Percentiles rank a stretch among this genome's conserved stretches.
Evolutionary conservation across 2,113 vertebrate species (phyloP).

Genomic region (Dipodomys spectabilis): DNA sequence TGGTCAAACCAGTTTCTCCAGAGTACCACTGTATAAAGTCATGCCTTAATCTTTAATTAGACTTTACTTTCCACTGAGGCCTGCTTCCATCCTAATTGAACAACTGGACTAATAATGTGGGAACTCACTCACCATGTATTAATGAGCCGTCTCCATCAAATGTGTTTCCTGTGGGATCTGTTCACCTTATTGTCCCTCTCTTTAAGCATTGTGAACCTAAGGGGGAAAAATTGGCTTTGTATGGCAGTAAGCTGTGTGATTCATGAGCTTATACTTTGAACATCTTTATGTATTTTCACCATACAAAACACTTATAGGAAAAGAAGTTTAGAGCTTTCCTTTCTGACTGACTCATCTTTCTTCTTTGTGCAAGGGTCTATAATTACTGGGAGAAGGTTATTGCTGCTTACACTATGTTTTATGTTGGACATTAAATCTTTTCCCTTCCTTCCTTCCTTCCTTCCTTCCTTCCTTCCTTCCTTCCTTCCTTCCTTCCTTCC

Average conservation of each 20-base stretch:
- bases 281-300: not conserved
- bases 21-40: not conserved
- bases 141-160: not conserved
- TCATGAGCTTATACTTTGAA: not conserved
- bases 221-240: not conserved
- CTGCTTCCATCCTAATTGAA: not conserved
- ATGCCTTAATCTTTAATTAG: not conserved
- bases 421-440: not conserved
- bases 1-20: not conserved
- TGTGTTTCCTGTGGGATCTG: not conserved
- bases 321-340: not conserved
- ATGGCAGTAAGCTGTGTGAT: not conserved
- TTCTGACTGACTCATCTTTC: constrained; percentile 41
- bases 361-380: not conserved
- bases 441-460: no score
- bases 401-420: not conserved
- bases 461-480: no score
- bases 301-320: not conserved
- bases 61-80: not conserved
- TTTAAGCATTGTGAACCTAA: not conserved
- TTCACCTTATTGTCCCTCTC: not conserved
- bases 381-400: not conserved
- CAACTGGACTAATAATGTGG: not conserved
- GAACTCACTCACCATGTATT: not conserved
- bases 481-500: no score